Conservation (phyloP, 1,140 invertebrate species). For the Pseudomyrmex dendroicus region DNA sequence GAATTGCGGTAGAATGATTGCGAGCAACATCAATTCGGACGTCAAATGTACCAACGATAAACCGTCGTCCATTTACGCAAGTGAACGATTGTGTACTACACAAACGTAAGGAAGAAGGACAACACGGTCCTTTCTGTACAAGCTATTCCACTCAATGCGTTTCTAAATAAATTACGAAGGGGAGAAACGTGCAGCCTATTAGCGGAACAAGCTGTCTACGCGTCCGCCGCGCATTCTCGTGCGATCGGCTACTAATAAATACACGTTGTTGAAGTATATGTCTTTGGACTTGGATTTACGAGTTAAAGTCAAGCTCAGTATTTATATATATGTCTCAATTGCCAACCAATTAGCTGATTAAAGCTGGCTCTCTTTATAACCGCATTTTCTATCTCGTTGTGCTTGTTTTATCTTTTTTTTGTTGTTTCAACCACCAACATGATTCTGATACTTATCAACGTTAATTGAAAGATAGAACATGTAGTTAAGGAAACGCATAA, state of each 20-base stretch:
- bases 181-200: constrained; percentile 65
- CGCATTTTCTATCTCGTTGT: neutral
- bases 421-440: neutral
- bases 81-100: constrained; percentile 3
- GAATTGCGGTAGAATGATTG: constrained; percentile 7
- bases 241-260: constrained; percentile 54
- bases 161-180: constrained; percentile 70
- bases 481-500: neutral
- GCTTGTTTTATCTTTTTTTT: neutral
- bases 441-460: neutral
- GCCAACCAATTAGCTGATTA: neutral
- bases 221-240: constrained; percentile 27
- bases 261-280: constrained; percentile 15
- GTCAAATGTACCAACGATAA: constrained; percentile 15
- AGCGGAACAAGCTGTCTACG: constrained; percentile 70
- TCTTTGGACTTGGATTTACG: constrained; percentile 23
- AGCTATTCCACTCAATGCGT: constrained; percentile 30
- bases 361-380: neutral
- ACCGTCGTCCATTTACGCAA: constrained; percentile 8
- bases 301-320: neutral
- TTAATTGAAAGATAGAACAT: neutral
- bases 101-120: neutral
- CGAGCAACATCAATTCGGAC: constrained; percentile 13
- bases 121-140: neutral
- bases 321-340: neutral